Conservation (phyloP, 2,797 vertebrate genomes). For the Enteromius mattozi region DNA sequence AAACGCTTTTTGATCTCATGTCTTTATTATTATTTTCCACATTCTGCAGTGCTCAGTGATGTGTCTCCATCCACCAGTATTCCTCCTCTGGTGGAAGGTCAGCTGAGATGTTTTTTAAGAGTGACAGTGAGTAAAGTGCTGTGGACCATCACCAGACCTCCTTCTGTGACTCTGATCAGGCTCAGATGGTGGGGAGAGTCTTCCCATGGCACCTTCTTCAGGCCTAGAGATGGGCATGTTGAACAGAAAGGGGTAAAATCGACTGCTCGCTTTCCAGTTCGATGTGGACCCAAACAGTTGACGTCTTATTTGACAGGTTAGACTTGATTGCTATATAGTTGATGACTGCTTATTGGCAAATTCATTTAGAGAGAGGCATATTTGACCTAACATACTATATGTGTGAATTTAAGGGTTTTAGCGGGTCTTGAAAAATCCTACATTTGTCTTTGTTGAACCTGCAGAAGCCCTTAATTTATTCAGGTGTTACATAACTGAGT, state of each 20-base stretch:
- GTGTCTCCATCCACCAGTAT: conserved; percentile 84
- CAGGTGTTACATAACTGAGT: not conserved
- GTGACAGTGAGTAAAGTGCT: conserved; percentile 83
- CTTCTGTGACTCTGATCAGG: conserved; percentile 77
- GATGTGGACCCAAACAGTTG: conserved; percentile 92
- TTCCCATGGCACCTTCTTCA: conserved; percentile 85
- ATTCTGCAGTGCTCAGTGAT: conserved; percentile 79
- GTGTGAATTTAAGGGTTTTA: not conserved
- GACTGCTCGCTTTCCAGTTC: conserved; percentile 85
- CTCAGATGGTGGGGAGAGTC: conserved; percentile 97
- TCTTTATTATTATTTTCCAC: not conserved
- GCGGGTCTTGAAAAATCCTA: not conserved
- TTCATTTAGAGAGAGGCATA: not conserved
- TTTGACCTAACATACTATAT: not conserved
- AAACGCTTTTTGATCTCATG: not conserved
- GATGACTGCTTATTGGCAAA: not conserved
- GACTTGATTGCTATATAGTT: not conserved
- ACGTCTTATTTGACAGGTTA: conserved; percentile 91
- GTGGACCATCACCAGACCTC: conserved; percentile 85
- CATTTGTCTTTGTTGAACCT: not conserved
- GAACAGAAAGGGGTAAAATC: conserved; percentile 81
- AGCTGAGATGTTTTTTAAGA: conserved; percentile 87
- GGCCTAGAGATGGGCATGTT: conserved; percentile 79
- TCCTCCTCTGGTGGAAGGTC: conserved; percentile 92
- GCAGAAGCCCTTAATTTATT: not conserved